A percentile compares a stretch with the other conserved stretches of the same genome.
These are phyloP conservation scores for Bombylius discolor DNA, from an alignment of 2,888 invertebrate genomes.

Conservation along the genomic window DNA sequence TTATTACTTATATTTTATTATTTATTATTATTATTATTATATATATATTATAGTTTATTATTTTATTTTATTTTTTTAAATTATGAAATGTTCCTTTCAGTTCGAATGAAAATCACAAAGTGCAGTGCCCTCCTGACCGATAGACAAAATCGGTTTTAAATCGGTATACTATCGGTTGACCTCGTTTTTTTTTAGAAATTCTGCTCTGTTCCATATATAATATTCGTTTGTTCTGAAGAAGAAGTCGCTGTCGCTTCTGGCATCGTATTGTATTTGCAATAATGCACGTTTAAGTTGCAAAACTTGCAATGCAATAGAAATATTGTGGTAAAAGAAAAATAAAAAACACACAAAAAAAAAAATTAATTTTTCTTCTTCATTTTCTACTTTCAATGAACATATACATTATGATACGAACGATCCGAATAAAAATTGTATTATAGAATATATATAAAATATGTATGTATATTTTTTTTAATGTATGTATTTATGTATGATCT, in stretches of 20 bases:
- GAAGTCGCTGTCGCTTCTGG: not conserved
- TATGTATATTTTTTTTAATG: too few relatives aligned
- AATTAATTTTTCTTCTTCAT: too few relatives aligned
- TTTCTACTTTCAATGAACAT: too few relatives aligned
- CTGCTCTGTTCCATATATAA: not conserved
- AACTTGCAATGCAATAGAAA: not conserved
- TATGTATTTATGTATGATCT: too few relatives aligned
- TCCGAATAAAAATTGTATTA: too few relatives aligned
- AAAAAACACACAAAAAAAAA: too few relatives aligned
- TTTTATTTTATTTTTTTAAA: not conserved
- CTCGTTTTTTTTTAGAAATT: slow-evolving; percentile 16
- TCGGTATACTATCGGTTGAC: slow-evolving; percentile 21
- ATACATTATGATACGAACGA: too few relatives aligned
- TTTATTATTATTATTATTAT: too few relatives aligned
- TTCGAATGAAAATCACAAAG: slow-evolving; percentile 27
- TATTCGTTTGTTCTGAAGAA: not conserved
- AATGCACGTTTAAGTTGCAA: not conserved
- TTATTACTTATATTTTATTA: too few relatives aligned
- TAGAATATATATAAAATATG: too few relatives aligned
- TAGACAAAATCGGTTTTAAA: slow-evolving; percentile 24
- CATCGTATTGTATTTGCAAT: not conserved
- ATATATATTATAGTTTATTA: too few relatives aligned
- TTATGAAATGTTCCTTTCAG: slow-evolving; percentile 19
- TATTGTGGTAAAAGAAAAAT: not conserved
- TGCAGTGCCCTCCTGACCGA: slow-evolving; percentile 31